Percentiles rank a stretch among this genome's conserved stretches.
Evolutionary conservation across 2,888 invertebrate genomes (phyloP).

Genomic region (Plebejus argus): DNA sequence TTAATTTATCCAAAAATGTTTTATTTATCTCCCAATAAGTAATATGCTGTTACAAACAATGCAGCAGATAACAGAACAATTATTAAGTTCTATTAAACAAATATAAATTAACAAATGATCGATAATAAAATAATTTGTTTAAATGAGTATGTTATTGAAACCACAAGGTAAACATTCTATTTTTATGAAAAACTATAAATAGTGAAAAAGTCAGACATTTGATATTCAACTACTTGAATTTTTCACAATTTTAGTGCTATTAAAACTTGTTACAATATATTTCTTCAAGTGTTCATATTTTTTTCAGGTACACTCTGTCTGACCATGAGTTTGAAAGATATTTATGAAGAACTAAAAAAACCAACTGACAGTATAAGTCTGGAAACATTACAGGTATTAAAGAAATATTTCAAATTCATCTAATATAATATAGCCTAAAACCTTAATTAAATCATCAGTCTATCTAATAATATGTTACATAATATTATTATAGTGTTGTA

Average conservation of each 20-base stretch:
- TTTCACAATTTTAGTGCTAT: background rate
- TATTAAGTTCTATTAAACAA: background rate
- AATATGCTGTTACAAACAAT: background rate
- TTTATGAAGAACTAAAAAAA: slow-evolving; percentile 5
- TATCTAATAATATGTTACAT: too few relatives aligned
- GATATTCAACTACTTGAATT: background rate
- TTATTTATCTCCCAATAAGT: slow-evolving; percentile 22
- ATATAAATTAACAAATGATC: background rate
- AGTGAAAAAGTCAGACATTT: background rate
- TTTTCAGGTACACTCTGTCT: background rate
- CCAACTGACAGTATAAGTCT: slow-evolving; percentile 5
- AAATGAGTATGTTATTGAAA: background rate
- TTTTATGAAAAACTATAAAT: background rate
- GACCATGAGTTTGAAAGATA: background rate
- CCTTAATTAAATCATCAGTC: background rate
- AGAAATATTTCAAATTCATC: background rate
- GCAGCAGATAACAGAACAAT: background rate
- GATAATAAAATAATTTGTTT: background rate
- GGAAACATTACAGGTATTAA: slow-evolving; percentile 7
- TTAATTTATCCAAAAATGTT: slow-evolving; percentile 34
- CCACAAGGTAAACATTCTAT: background rate
- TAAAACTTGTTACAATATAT: background rate
- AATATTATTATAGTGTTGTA: too few relatives aligned
- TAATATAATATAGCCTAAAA: background rate
- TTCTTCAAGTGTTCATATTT: background rate